Base-by-base conservation (phyloP, 2,113 vertebrate species). In the Paracanthobrama guichenoti region DNA sequence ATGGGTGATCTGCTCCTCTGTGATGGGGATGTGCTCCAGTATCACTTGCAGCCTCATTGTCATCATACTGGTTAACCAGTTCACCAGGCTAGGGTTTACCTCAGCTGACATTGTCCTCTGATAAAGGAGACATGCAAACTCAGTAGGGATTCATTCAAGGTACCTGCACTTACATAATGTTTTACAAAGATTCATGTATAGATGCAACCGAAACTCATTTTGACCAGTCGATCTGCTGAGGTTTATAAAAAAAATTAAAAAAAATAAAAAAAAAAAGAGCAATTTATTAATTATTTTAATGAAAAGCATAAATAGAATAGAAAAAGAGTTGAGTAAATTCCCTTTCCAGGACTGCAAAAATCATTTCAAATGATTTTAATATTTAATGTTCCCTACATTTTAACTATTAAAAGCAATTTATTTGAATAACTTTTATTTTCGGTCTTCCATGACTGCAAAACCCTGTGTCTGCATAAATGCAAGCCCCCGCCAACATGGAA, bases 51-150 rank as follows among this genome's bases (percentile, higher is more conserved):
- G 94, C 87, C 97, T 94, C 93, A 97, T 95, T 0, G 95, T 95
- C 96, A 98, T 96, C 95, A 98, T 97, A 26, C 96, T 95, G 69
- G 96, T 97, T 93, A 98, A 95, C 97, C 97, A 98, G 93, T 95
- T 97, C 67, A 97, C 96, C 89, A 98, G 89, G 1, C 95, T 96
- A 0, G 97, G 96, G 80, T 96, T 97, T 83, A 97, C 96, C 71
- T 97, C 96, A 0, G 95, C 95, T 2, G 96, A 97, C 95, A 98
- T 96, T n/a, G 96, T 95, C 74, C 96, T 94, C 97, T 98, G 91
- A 53, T 88, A 48, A 64, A 39, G 81, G 7, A 50, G 13, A 31
- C 5, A 55, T 9, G 11, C 26, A 81, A 31, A 67, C 48, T 75
- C 8, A 28, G 53, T 53, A 50, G 26, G 24, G 8, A 31, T 75